Base-by-base conservation (phyloP, 2,888 invertebrate species). In the Eugnorisma glareosa region DNA sequence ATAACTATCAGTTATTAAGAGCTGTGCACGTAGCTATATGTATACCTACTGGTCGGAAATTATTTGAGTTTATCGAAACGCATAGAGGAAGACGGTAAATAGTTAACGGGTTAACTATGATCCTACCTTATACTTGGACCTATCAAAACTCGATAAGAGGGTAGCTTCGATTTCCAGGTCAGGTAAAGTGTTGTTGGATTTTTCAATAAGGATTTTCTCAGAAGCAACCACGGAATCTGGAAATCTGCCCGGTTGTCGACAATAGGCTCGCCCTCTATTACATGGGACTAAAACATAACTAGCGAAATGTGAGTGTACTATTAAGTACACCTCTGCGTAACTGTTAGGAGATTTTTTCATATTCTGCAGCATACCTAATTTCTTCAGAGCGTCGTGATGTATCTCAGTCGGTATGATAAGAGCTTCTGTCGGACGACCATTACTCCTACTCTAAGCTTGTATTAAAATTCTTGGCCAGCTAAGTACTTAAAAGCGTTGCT, bases 401-500 rank as follows among this genome's bases (percentile, higher is more conserved):
- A 63, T 84, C 45, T 35, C 54, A 48, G 37, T 73, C 69, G n/a
- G 79, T 71, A 77, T 63, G 70, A 77, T 82, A 82, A 79, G 48
- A 82, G 69, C 59, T 37, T 37, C 40, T 61, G 57, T 75, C 66
- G 43, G 63, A n/a, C 13, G 8, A 18, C 28, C 64, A 82, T 84
- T 28, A 80, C 66, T 84, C 82, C 64, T 43, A 21, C 73, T 79
- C 61, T 57, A 54, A 75, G 76, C 48, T 84, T 40, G 64, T 61
- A 79, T 84, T 82, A 84, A 84, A 84, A 80, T 82, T 80, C 82
- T 76, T 72, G 31, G 54, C 67, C 24, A 71, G 40, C 61, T 79
- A 69, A 82, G 73, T 75, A 73, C 73, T 68, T 84, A 67, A 74
- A 82, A 82, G 84, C 79, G 84, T 82, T 48, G 61, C 68, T 79